Conservation (phyloP, 2,888 invertebrate species). For the Nomada flava region DNA sequence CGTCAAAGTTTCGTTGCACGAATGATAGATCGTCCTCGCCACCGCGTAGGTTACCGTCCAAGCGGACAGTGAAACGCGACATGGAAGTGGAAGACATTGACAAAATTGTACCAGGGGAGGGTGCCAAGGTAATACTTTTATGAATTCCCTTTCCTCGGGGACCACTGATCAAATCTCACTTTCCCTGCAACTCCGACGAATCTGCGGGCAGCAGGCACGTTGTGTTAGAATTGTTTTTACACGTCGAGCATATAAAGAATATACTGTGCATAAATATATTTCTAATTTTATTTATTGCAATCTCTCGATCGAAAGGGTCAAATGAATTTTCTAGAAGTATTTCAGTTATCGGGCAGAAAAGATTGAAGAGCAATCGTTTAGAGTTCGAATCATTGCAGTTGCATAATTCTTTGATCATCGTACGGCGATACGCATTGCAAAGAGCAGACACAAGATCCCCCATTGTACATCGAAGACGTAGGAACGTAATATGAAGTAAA, state of each 20-base stretch:
- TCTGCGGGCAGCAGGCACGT: not conserved
- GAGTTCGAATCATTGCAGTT: slow-evolving; percentile 1
- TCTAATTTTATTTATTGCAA: no score
- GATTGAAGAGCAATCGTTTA: slow-evolving; percentile 6
- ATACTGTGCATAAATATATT: no score
- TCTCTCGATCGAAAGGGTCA: no score
- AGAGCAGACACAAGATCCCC: not conserved
- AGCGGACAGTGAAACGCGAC: slow-evolving; percentile 35
- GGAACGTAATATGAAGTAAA: slow-evolving; percentile 22
- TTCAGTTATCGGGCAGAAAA: no score
- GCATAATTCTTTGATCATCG: slow-evolving; percentile 1
- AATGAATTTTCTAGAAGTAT: no score
- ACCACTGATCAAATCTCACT: slow-evolving; percentile 65
- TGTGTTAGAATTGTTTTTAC: no score
- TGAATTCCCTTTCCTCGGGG: slow-evolving; percentile 59
- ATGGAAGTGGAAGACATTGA: slow-evolving; percentile 26
- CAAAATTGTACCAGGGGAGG: slow-evolving; percentile 6
- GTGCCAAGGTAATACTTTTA: slow-evolving; percentile 53
- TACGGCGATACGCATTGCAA: not conserved
- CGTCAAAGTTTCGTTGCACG: slow-evolving; percentile 80
- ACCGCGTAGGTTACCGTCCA: slow-evolving; percentile 62
- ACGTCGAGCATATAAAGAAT: no score
- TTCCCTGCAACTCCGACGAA: slow-evolving; percentile 62
- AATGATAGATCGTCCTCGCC: slow-evolving; percentile 77
- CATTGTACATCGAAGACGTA: not conserved